phyloP scores from a whole-genome alignment of 2,797 vertebrate species.

The Meda fulgida region DNA sequence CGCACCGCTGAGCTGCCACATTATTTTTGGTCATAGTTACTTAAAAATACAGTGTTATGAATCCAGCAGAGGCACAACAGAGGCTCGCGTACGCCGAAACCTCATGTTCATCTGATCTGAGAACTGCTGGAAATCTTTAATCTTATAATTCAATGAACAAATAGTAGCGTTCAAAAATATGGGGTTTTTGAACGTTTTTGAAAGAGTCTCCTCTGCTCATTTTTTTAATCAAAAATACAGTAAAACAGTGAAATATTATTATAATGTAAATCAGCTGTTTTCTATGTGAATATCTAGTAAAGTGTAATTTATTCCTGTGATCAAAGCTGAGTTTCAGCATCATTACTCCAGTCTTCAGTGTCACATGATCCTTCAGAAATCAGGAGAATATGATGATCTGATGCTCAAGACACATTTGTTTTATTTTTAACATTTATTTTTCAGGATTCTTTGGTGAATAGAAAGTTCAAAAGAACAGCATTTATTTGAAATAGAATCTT shows the following conservation, averaged over 20 bases:
- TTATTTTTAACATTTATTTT: too few species aligned
- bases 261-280: neutral
- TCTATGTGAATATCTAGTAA: neutral
- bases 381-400: neutral
- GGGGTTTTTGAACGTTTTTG: too few species aligned
- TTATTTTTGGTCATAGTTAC: slow-evolving; percentile 80
- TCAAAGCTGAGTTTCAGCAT: neutral
- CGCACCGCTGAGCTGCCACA: slow-evolving; percentile 74
- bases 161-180: neutral
- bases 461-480: too few species aligned
- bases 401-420: neutral
- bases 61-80: slow-evolving; percentile 18
- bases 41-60: slow-evolving; percentile 72
- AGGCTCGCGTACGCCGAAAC: slow-evolving; percentile 49
- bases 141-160: neutral
- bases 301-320: neutral
- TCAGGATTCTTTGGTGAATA: neutral
- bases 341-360: slow-evolving; percentile 2
- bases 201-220: neutral
- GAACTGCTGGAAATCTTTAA: neutral
- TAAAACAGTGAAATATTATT: neutral
- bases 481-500: too few species aligned
- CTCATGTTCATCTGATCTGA: too few species aligned
- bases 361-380: neutral
- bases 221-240: neutral